Evolutionary conservation across 2,113 vertebrate species (phyloP).

Genomic region (Solenodon paradoxus): DNA sequence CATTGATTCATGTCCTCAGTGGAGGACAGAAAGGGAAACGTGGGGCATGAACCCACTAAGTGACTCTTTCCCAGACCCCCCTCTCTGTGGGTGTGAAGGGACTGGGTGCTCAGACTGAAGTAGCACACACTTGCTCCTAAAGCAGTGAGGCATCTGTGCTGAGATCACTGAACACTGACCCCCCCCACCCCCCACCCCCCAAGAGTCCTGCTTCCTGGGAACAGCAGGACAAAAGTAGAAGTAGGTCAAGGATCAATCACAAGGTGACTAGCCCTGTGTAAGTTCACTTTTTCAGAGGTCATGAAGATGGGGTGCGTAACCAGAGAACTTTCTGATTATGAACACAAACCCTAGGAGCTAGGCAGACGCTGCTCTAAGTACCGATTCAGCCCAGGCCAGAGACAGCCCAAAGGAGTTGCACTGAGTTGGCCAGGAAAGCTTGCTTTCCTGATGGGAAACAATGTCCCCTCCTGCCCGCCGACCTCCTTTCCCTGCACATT

Average conservation of each 20-base stretch:
- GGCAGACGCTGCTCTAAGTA: not conserved
- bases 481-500: not conserved
- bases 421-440: not conserved
- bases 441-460: not conserved
- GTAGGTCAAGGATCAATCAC: not conserved
- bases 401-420: not conserved
- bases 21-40: not conserved
- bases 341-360: not conserved
- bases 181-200: not conserved
- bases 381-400: not conserved
- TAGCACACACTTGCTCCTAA: not conserved
- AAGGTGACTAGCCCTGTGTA: not conserved
- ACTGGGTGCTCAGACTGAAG: not conserved
- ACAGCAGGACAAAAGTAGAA: not conserved
- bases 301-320: not conserved
- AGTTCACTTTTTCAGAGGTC: not conserved
- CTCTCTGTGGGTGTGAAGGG: not conserved
- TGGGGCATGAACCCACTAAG: not conserved
- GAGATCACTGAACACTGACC: not conserved
- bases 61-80: not conserved
- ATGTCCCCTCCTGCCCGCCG: not conserved
- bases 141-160: not conserved
- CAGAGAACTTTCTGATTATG: conserved; percentile 42
- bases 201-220: not conserved
- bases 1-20: not conserved